Percentiles rank a stretch among this genome's conserved stretches.
Conservation (phyloP, 2,113 vertebrate genomes). For the Phyllopteryx taeniolatus region DNA sequence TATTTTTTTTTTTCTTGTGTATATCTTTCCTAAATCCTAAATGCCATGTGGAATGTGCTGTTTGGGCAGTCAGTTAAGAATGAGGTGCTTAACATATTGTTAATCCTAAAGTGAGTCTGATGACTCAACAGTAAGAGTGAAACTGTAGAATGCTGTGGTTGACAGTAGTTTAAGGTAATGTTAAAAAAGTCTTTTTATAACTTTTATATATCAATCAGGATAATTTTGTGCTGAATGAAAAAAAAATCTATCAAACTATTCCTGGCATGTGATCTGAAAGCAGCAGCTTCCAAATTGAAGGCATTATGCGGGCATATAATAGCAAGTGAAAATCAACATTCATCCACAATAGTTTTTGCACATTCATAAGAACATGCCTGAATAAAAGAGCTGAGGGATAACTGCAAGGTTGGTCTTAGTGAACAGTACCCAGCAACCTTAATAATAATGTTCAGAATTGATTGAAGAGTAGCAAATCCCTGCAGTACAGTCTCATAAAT, state of each 20-base stretch:
- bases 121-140: neutral
- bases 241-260: neutral
- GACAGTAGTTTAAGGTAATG: neutral
- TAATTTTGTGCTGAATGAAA: neutral
- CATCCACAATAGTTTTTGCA: neutral
- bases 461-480: slow-evolving; percentile 13
- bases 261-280: neutral
- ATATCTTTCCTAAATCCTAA: slow-evolving; percentile 25
- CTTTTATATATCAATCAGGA: neutral
- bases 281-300: neutral
- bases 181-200: neutral
- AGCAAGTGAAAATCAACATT: neutral
- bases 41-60: slow-evolving; percentile 30
- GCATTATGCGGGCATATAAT: neutral
- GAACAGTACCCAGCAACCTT: neutral
- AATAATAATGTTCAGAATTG: neutral
- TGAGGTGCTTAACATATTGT: slow-evolving; percentile 60
- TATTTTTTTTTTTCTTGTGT: slow-evolving; percentile 11
- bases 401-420: neutral
- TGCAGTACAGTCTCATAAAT: slow-evolving; percentile 7
- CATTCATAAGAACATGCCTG: neutral
- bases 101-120: slow-evolving; percentile 56
- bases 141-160: neutral
- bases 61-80: slow-evolving; percentile 52
- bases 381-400: slow-evolving; percentile 3